Base-by-base conservation (phyloP, 2,888 invertebrate species). In the Polydrusus pterygomalis region DNA sequence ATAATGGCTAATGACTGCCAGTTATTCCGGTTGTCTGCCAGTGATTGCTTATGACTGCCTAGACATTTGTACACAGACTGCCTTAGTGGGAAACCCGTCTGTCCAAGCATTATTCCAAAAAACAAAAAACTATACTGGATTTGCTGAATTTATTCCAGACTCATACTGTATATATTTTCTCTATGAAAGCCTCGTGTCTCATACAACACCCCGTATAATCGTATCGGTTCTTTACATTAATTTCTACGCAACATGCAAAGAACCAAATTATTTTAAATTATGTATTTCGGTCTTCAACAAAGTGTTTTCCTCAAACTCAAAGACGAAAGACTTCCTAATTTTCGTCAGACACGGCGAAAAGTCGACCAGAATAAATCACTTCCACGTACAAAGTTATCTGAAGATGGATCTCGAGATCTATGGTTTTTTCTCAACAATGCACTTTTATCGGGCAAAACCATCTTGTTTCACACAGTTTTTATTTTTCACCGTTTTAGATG, bases 391-490 rank as follows among this genome's bases (percentile, higher is more conserved):
- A 70, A 38, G 51, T 30, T 70, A 70, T 70, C 70, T 60, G 2
- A 0, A 49, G 70, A 49, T 70, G 20, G 62, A 70, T 70, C 70
- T 15, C 63, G 54, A 70, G 62, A 70, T 70, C 62, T 70, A 25
- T 54, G 25, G 25, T 30, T 64, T 45, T 70, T 70, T 63, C n/a
- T 70, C 63, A 62, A 70, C 70, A 70, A 70, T 63, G 70, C 70
- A 49, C 40, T 49, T 63, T 63, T 70, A 70, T 70, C 70, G 20
- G 45, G 5, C 51, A 30, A 49, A 70, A 70, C 70, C 15, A 70
- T 70, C 70, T 70, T 62, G 62, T 51, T 70, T 70, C 70, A 70
- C 70, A 70, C 70, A 70, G 60, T 70, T 62, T 62, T 70, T 63
- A 70, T 64, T 64, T 72, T 72, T 64, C 64, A 64, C 64, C 64